phyloP scores from a whole-genome alignment of 2,888 invertebrate species.

The Cataglyphis rosenhaueri region DNA sequence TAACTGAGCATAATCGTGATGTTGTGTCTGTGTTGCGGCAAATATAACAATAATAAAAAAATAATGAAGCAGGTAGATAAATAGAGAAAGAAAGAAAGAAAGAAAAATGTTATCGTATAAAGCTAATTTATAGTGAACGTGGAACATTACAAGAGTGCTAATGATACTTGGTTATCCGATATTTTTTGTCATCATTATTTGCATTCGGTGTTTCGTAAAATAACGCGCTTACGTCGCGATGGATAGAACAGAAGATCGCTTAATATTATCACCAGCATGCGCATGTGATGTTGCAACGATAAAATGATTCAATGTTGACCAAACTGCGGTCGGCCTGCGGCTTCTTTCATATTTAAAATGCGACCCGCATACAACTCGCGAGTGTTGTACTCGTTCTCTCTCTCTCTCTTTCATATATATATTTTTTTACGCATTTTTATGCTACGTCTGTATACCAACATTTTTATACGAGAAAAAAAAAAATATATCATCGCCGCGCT shows the following conservation, averaged over 20 bases:
- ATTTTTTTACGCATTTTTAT: constrained; percentile 39
- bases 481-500: constrained; percentile 8
- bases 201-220: constrained; percentile 37
- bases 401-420: not conserved
- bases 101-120: not conserved
- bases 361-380: constrained; percentile 46
- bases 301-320: constrained; percentile 61
- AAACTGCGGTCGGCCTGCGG: constrained; percentile 32
- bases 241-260: constrained; percentile 35
- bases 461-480: constrained; percentile 40
- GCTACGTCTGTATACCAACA: constrained; percentile 31
- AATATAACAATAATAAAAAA: constrained; percentile 11
- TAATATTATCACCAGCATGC: constrained; percentile 29
- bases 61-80: constrained; percentile 11
- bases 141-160: constrained; percentile 11
- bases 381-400: not conserved
- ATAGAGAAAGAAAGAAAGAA: not conserved
- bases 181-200: constrained; percentile 1
- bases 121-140: constrained; percentile 31
- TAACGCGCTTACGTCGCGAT: constrained; percentile 14
- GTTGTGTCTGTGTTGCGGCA: not conserved
- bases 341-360: constrained; percentile 63
- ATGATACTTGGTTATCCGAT: constrained; percentile 32
- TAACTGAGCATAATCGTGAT: not conserved
- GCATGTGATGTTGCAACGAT: constrained; percentile 11